These are phyloP conservation scores for Lichenostomus cassidix DNA, from an alignment of 2,113 vertebrate species.

Conservation along the genomic window DNA sequence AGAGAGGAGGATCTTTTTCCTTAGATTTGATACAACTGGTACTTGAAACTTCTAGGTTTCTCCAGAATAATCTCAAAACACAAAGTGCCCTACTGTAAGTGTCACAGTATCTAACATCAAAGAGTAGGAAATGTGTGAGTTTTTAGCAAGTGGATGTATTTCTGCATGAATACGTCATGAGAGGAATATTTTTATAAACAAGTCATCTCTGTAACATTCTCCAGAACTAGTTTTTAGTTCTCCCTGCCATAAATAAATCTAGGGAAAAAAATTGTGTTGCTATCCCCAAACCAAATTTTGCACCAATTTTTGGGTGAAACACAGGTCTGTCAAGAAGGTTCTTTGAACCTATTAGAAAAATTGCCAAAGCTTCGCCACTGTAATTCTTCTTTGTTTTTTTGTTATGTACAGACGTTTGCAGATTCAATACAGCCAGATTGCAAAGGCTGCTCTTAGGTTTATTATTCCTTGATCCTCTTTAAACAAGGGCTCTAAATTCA, in stretches of 20 bases:
- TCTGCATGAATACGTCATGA: background rate
- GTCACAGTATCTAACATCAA: background rate
- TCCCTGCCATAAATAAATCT: background rate
- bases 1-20: background rate
- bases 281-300: background rate
- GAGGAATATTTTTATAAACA: slow-evolving; percentile 9
- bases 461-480: slow-evolving; percentile 51
- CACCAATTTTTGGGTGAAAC: background rate
- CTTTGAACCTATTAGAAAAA: background rate
- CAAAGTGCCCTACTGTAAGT: background rate
- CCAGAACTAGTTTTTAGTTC: background rate
- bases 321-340: background rate
- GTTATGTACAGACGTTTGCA: background rate
- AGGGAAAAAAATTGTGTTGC: background rate
- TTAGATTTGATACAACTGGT: background rate
- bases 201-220: background rate
- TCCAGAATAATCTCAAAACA: background rate
- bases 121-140: background rate
- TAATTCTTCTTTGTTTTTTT: background rate
- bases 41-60: background rate
- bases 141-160: slow-evolving; percentile 15
- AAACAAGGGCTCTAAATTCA: slow-evolving; percentile 6
- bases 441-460: slow-evolving; percentile 32
- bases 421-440: background rate
- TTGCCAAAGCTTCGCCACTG: background rate